These are phyloP conservation scores for Caenorhabditis imperialis DNA, from an alignment of 2,888 invertebrate species.

Conservation along the genomic window DNA sequence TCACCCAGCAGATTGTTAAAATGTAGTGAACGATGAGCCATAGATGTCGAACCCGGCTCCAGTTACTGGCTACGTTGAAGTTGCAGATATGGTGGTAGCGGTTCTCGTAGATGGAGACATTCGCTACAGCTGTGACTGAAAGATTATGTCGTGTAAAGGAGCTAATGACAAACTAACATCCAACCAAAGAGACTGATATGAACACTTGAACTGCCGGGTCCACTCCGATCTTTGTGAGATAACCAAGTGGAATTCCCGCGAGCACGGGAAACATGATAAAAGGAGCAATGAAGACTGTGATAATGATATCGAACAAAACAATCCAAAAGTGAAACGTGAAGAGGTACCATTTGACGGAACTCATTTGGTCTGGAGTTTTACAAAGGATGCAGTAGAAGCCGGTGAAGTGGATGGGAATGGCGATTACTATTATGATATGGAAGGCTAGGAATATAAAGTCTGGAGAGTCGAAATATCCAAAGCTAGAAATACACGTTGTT, in stretches of 20 bases:
- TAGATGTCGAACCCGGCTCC: too few species aligned
- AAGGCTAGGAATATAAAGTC: conserved; percentile 10
- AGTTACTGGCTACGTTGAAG: too few species aligned
- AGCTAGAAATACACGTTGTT: conserved; percentile 6
- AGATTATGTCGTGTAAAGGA: too few species aligned
- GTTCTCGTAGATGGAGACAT: too few species aligned
- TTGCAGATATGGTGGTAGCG: too few species aligned
- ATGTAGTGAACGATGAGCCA: too few species aligned
- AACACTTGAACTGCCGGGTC: background rate
- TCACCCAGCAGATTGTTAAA: too few species aligned
- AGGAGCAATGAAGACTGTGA: background rate
- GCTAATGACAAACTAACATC: too few species aligned
- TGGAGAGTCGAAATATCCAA: conserved; percentile 12
- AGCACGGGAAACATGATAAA: background rate
- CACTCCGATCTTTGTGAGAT: background rate
- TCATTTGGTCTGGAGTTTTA: conserved; percentile 26
- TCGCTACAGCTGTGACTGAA: too few species aligned
- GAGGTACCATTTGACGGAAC: conserved; percentile 15
- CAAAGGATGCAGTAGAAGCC: conserved; percentile 25
- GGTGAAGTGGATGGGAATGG: conserved; percentile 12
- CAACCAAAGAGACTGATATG: background rate
- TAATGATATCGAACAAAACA: background rate
- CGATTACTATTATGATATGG: background rate
- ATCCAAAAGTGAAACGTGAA: conserved; percentile 1
- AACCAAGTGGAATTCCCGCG: conserved; percentile 7